Conservation (phyloP, 2,113 vertebrate species). For the Psilopsiagon aurifrons region DNA sequence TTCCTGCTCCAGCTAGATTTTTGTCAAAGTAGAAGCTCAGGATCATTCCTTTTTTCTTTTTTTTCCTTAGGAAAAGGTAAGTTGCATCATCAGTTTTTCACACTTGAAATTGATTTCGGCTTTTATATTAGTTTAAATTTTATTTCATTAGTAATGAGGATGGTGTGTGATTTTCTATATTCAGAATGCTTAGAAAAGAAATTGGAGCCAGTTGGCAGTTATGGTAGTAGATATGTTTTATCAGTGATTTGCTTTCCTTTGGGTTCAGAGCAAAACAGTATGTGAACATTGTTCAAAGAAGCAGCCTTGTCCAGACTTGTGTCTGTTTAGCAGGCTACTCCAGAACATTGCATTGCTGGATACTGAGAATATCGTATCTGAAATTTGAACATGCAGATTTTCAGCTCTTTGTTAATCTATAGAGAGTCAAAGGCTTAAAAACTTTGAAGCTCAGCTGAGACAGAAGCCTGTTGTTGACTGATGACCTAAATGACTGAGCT, state of each 20-base stretch:
- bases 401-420: not conserved
- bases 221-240: not conserved
- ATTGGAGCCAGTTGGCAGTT: constrained; percentile 1
- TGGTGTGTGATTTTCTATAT: constrained; percentile 51
- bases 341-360: not conserved
- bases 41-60: not conserved
- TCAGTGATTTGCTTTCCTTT: not conserved
- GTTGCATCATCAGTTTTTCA: not conserved
- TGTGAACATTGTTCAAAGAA: not conserved
- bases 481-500: not conserved
- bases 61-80: not conserved
- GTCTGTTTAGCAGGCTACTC: not conserved
- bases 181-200: constrained; percentile 62
- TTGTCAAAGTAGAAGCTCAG: not conserved
- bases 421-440: not conserved
- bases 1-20: not conserved
- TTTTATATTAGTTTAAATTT: constrained; percentile 50
- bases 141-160: constrained; percentile 47
- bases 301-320: not conserved
- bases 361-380: not conserved
- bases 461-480: not conserved
- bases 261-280: not conserved
- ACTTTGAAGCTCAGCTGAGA: not conserved
- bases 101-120: constrained; percentile 26
- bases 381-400: not conserved